Evolutionary conservation across 2,888 invertebrate species (phyloP), one percentile per base, ranked within the genome.

Genomic region (Meiosimyza decipiens): DNA sequence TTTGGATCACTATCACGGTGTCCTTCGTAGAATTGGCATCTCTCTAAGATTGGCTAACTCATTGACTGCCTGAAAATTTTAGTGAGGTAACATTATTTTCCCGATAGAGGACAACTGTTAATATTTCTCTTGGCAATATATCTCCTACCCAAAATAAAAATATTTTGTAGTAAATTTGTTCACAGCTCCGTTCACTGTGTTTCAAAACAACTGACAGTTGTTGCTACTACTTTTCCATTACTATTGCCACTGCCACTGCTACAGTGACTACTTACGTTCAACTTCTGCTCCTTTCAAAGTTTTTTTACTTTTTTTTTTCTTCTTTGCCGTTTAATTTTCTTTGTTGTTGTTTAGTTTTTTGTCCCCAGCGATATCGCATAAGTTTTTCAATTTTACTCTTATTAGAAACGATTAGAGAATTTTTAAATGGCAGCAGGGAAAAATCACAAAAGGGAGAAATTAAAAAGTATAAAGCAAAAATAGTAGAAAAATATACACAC

Each of bases 401-500:
- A 84, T 85, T 84, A 82, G 85, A 83, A 84, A 83, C 82, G 85
- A 85, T 84, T 84, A 85, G 84, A 82, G 81, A 77, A 72, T 77
- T 77, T 75, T 64, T 64, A 22, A 50, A 64, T 51, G 51, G 18
- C 64, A 51, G 51, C 64, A 51, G 57, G 28, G 57, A 28, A 28
- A 15, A 49, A 63, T 16, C 13, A 4, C 47, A 12, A 15, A 50
- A 57, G 57, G 57, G 57, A 57, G 28, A 15, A 49, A 63, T 16
- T 16, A 7, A 63, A 12, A 15, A 50, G 50, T 40, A 63, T 33
- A 22, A 33, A 33, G 60, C 15, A 63, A 22, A 50, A 18, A 59
- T 18, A 59, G 22, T 59, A 18, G 13, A 33, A 63, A 16, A 50
- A 50, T 5, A 50, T 28, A 49, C 13, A 63, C 7, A 18, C 15